phyloP scores from a whole-genome alignment of 30 jellyfish, hydroid and myxozoan genomes.

The Rhopilema esculentum region DNA sequence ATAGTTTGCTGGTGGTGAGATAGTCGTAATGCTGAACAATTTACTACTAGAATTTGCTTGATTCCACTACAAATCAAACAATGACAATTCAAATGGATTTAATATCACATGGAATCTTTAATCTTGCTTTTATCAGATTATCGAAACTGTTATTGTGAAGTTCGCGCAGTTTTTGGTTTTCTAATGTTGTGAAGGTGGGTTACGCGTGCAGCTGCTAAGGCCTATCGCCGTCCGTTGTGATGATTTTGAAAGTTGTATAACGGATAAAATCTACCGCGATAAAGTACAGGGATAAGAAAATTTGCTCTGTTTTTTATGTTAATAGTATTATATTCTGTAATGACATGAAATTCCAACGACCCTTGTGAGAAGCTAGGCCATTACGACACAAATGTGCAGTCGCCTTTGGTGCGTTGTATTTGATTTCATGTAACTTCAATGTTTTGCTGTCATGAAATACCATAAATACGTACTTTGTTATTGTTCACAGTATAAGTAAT shows the following conservation, averaged over 20 bases:
- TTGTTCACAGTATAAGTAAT: too few species aligned
- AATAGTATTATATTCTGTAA: not conserved
- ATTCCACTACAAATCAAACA: not conserved
- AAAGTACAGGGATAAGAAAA: not conserved
- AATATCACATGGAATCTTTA: not conserved
- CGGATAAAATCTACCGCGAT: not conserved
- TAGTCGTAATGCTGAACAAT: conserved; percentile 74
- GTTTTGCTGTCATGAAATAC: too few species aligned
- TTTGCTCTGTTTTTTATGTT: not conserved
- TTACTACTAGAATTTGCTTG: conserved; percentile 28
- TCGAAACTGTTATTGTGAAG: not conserved
- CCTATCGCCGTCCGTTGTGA: not conserved
- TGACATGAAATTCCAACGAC: not conserved
- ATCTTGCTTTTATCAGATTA: not conserved
- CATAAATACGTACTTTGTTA: too few species aligned
- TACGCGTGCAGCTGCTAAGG: not conserved
- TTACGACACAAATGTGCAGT: not conserved
- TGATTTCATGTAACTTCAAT: not conserved
- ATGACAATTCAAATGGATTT: not conserved
- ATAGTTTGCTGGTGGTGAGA: conserved; percentile 76
- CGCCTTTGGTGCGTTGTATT: not conserved
- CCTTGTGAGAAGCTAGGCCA: not conserved
- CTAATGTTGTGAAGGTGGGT: not conserved
- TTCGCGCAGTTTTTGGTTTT: not conserved
- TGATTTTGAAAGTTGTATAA: not conserved